Percentiles rank a stretch among this genome's conserved stretches.
These are phyloP conservation scores for Regulus satrapa DNA, from an alignment of 2,113 vertebrate genomes.

Conservation along the genomic window DNA sequence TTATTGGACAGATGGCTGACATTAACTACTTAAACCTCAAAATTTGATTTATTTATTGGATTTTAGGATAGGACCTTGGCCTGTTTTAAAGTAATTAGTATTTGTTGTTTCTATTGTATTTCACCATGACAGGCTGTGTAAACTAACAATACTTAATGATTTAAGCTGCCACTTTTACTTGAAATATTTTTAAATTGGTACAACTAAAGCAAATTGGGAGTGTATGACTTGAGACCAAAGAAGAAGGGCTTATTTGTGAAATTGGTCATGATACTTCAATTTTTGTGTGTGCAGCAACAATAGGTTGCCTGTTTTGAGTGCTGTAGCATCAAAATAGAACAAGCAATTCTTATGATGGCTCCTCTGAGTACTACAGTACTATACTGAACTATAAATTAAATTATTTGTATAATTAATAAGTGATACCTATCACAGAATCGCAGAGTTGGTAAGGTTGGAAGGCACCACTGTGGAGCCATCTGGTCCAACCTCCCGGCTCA, in stretches of 20 bases:
- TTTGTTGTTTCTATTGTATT: conserved; percentile 12
- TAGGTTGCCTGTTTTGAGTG: background rate
- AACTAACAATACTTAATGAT: background rate
- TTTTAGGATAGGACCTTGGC: background rate
- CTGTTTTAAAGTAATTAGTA: background rate
- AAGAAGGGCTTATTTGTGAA: background rate
- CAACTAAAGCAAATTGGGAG: background rate
- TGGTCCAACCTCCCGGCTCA: background rate
- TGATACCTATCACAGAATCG: background rate
- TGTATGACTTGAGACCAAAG: background rate
- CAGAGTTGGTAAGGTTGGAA: background rate
- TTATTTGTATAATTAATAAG: background rate
- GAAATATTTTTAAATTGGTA: conserved; percentile 8
- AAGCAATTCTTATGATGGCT: background rate
- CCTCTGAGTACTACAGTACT: background rate
- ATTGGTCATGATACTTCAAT: background rate
- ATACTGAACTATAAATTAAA: too few species aligned
- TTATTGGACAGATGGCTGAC: background rate
- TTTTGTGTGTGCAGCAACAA: background rate
- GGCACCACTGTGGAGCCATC: background rate
- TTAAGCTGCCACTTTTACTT: conserved; percentile 44
- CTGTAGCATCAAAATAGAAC: background rate
- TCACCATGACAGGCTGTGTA: background rate
- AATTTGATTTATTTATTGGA: conserved; percentile 7
- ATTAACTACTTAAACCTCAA: background rate